Evolutionary conservation across 2,113 vertebrate species (phyloP).

Genomic region (Catharus bicknelli): DNA sequence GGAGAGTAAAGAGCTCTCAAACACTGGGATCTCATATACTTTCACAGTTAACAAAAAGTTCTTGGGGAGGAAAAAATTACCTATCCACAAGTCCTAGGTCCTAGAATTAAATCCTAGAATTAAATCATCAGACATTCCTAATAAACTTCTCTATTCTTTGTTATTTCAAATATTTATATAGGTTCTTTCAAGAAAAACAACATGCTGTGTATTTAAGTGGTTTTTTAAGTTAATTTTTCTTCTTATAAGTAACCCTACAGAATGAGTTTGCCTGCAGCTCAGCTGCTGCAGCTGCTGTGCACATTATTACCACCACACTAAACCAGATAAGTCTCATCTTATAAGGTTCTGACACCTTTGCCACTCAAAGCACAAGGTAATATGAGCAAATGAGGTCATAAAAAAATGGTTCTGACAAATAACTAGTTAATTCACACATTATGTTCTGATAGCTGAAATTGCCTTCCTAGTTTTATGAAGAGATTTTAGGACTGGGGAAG

Average conservation of each 20-base stretch:
- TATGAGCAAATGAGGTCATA: not conserved
- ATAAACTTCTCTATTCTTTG: not conserved
- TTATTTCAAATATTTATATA: not conserved
- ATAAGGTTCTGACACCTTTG: not conserved
- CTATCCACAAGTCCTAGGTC: not conserved
- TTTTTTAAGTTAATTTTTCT: not conserved
- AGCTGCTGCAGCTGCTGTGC: not conserved
- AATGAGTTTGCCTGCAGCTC: not conserved
- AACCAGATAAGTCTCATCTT: not conserved
- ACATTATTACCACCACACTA: not conserved
- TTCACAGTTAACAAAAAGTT: not conserved
- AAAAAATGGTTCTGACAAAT: not conserved
- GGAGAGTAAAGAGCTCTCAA: not conserved
- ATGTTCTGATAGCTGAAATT: not conserved
- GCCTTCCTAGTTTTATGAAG: not conserved
- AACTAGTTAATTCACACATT: not conserved
- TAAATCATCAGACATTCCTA: not conserved
- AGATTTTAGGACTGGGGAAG: not conserved
- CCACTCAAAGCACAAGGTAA: not conserved
- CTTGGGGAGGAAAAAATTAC: not conserved
- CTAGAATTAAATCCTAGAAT: not conserved
- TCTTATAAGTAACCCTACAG: not conserved
- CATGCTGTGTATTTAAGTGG: fast-evolving
- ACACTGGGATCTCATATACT: not conserved
- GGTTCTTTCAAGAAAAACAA: not conserved